Evolutionary conservation across 2,888 invertebrate species (phyloP).

Genomic region (Drosophila anceps): DNA sequence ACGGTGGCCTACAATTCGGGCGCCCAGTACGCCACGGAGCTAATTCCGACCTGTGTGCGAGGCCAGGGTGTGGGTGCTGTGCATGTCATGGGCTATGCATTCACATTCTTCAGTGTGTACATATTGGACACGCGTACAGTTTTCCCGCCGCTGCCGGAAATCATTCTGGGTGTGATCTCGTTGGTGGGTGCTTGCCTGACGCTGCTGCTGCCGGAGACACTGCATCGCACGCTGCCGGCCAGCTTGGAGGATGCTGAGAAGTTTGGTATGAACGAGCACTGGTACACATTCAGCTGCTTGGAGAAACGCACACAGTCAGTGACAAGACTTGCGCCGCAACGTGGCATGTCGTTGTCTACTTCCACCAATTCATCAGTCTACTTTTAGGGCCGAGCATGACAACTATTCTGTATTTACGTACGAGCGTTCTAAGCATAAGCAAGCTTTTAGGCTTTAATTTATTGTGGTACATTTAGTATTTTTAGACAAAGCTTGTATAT

Average conservation of each 20-base stretch:
- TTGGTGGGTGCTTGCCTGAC: conserved; percentile 86
- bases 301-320: conserved; percentile 74
- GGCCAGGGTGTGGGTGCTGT: conserved; percentile 88
- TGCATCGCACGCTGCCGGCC: conserved; percentile 86
- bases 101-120: conserved; percentile 88
- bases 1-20: conserved; percentile 88
- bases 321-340: conserved; percentile 51
- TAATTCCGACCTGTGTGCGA: conserved; percentile 88
- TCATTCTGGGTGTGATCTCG: conserved; percentile 86
- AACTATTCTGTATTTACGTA: conserved; percentile 44
- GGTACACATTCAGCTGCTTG: conserved; percentile 85
- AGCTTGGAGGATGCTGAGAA: conserved; percentile 87
- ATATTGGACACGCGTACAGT: conserved; percentile 86
- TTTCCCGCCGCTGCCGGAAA: conserved; percentile 86
- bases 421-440: conserved; percentile 14
- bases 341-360: conserved; percentile 36
- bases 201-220: conserved; percentile 88
- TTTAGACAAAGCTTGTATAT: background rate
- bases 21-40: conserved; percentile 88
- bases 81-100: conserved; percentile 88
- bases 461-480: background rate
- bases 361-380: conserved; percentile 39
- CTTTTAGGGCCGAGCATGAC: conserved; percentile 24
- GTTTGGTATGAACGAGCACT: conserved; percentile 87
- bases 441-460: conserved; percentile 39